These are phyloP conservation scores for Hydropsyche tenuis DNA, from an alignment of 1,140 invertebrate species.

Conservation along the genomic window DNA sequence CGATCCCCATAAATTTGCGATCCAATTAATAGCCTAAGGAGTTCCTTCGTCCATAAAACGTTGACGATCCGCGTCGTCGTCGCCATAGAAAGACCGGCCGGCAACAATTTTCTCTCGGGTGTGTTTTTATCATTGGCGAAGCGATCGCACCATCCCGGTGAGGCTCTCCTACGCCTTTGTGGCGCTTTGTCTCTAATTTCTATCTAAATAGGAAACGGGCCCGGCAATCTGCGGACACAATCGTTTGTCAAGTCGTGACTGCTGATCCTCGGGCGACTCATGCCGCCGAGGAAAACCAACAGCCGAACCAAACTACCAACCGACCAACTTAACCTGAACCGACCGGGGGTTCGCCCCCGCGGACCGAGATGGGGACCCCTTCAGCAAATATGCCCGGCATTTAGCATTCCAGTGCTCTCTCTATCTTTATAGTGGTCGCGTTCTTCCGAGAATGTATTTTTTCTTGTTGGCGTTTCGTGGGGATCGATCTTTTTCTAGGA, in stretches of 20 bases:
- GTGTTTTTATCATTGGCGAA: conserved; percentile 37
- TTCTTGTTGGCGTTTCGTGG: background rate
- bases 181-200: conserved; percentile 44
- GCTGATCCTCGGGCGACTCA: conserved; percentile 32
- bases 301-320: too few species aligned
- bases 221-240: conserved; percentile 41
- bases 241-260: conserved; percentile 43
- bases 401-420: too few species aligned
- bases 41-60: background rate
- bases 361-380: conserved; percentile 20
- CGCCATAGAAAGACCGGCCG: too few species aligned
- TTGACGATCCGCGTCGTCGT: conserved; percentile 20
- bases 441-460: background rate
- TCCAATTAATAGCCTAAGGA: too few species aligned
- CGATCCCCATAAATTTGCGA: too few species aligned
- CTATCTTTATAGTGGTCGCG: too few species aligned
- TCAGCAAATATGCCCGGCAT: conserved; percentile 1
- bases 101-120: conserved; percentile 33
- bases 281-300: background rate
- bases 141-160: conserved; percentile 34
- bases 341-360: conserved; percentile 31
- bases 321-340: too few species aligned
- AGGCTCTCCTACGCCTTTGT: conserved; percentile 41
- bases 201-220: conserved; percentile 43
- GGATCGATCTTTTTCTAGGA: background rate